Evolutionary conservation across 2,113 vertebrate genomes (phyloP), one percentile per base, ranked within the genome.

Genomic region (Genyomyrus donnyi): DNA sequence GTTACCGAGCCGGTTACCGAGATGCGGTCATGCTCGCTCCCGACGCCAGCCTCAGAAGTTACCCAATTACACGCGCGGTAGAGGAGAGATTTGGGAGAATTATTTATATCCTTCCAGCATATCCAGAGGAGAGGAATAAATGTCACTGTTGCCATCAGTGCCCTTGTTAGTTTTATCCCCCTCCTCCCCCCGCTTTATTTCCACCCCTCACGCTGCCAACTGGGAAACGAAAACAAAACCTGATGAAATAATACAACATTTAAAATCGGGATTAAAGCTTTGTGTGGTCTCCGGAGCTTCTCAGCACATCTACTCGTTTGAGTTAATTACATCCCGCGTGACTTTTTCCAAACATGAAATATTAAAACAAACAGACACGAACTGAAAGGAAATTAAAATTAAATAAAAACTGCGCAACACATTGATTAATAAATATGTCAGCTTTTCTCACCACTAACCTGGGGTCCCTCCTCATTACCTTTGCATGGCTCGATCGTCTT

Each of bases 271-370:
- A 85, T 49, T 15, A 85, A 85, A 88, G 89, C 52, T 24, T 39
- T 58, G 15, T 85, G 27, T 31, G 24, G 7, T 89, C 74, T 85
- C 56, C 3, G 27, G 77, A 88, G 77, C n/a, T 66, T 90, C n/a
- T 66, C 24, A 48, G 11, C 3, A 66, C 90, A 89, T 91, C 91
- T 87, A 91, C 92, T 74, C 45, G 87, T 90, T 91, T 77, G 27
- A 91, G 91, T 87, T 93, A 92, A 94, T 93, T 91, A 89, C 77
- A 77, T 93, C 91, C 87, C 91, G 50, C 19, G 24, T 91, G 90
- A 90, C 39, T 90, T 85, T 85, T 70, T 24, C 83, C 31, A 49
- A 84, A 19, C 90, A 91, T 88, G 52, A 83, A 88, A 91, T 84
- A 89, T 48, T 88, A 89, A 90, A 77, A 90, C 62, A 91, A 88